Evolutionary conservation across 2,797 vertebrate genomes (phyloP), one percentile per base, ranked within the genome.

Genomic region (Melopsittacus undulatus): DNA sequence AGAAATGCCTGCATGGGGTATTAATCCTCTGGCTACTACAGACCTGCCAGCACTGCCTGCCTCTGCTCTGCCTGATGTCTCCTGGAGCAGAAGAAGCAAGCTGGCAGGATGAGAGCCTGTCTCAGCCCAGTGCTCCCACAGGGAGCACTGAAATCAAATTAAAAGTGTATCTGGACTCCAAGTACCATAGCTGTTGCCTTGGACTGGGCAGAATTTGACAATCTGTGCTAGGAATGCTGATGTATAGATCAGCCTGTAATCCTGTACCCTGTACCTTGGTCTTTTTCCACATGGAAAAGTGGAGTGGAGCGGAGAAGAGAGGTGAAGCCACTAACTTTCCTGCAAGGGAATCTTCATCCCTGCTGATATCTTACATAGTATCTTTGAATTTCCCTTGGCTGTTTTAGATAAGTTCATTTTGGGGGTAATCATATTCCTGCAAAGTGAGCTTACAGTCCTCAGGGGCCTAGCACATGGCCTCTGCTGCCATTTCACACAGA

Each of bases 1-100:
- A 40, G 45, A 83, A 61, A 49, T 0, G 0, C 17, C 46, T 75
- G 16, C 18, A 17, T 3, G 10, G 30, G 20, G 2, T 23, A 22
- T 54, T 70, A 12, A 4, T 40, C 27, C 38, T 79, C 38, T 1
- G 1, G 2, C 9, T 48, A 30, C 45, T 83, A 20, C 79, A 72
- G 32, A 32, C 46, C 32, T 42, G 38, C 23, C 49, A 70, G 22
- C 14, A 4, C 30, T 46, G 23, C 22, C 54, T 63, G 78, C 26
- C 48, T 72, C 69, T 78, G 54, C 38, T 36, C 72, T 61, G 27
- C 32, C 34, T 83, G 56, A 48, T 0, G 1, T 43, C 36, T 86
- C 22, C 48, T 13, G 13, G n/a, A 48, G 7, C 48, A 70, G 61
- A 30, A 78, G 61, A 77, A 83, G 26, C 16, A 59, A 63, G 30